These are phyloP conservation scores for Coptodon rendalli DNA, from an alignment of 2,113 vertebrate species.

Conservation along the genomic window DNA sequence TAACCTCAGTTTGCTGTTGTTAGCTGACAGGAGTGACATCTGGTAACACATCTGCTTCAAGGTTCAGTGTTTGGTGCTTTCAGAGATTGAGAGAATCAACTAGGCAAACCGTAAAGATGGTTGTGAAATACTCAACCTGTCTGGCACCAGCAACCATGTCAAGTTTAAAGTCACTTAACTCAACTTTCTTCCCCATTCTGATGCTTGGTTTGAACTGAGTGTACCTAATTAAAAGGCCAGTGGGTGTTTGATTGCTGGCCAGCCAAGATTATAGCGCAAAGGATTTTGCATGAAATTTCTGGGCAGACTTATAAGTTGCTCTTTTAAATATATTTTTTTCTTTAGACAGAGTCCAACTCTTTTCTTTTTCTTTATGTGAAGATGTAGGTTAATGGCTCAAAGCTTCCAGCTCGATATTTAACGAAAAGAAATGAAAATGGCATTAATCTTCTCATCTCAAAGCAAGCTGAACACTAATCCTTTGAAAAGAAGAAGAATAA, in stretches of 20 bases:
- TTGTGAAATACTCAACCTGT: neutral
- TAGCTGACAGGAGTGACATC: neutral
- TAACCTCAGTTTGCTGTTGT: neutral
- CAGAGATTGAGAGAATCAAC: neutral
- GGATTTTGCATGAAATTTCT: neutral
- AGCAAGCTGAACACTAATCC: neutral
- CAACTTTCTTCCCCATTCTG: neutral
- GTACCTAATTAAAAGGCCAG: neutral
- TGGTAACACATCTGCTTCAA: neutral
- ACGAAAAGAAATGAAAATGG: neutral
- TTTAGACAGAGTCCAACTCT: neutral
- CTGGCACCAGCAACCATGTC: neutral
- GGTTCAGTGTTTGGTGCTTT: neutral
- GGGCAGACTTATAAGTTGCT: neutral
- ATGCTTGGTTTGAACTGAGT: neutral
- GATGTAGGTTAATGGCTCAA: neutral
- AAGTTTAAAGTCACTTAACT: neutral
- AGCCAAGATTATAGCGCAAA: neutral
- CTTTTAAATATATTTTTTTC: neutral
- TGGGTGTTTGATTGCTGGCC: neutral
- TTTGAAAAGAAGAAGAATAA: neutral
- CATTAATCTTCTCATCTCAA: neutral
- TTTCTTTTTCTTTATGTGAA: neutral
- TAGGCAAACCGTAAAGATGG: neutral
- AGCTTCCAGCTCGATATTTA: neutral